phyloP scores from a whole-genome alignment of 2,888 invertebrate genomes.

The Cheilosia scutellata region DNA sequence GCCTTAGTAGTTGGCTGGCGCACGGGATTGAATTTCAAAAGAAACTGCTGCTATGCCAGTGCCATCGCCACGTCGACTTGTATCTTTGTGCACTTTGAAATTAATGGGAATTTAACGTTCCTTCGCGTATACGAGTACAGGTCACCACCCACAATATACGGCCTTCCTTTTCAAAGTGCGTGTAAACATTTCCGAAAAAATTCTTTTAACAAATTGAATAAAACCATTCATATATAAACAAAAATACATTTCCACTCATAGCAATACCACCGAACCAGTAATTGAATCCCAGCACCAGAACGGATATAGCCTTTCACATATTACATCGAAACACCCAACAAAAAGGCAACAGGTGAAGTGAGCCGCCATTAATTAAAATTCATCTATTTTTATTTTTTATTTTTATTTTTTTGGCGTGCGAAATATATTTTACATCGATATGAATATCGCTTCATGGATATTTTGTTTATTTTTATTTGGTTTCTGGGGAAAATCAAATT shows the following conservation, averaged over 20 bases:
- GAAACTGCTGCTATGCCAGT: conserved; percentile 15
- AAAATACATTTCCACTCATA: no score
- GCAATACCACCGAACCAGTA: no score
- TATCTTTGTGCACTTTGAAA: conserved; percentile 50
- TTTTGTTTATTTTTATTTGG: no score
- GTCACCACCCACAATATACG: conserved; percentile 17
- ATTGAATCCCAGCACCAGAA: no score
- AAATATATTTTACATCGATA: no score
- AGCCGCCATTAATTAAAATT: conserved; percentile 67
- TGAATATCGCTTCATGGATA: no score
- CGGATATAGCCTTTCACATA: background rate
- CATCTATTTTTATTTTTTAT: no score
- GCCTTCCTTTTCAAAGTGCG: conserved; percentile 44
- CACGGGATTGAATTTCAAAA: conserved; percentile 39
- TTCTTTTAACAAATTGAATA: conserved; percentile 26
- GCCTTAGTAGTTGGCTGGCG: conserved; percentile 22
- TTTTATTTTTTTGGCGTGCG: no score
- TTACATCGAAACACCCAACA: background rate
- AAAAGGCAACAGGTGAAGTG: conserved; percentile 54
- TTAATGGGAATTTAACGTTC: conserved; percentile 63
- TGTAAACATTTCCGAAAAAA: conserved; percentile 63
- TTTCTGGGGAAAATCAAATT: no score
- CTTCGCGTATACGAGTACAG: conserved; percentile 1
- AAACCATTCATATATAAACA: background rate
- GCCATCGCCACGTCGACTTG: conserved; percentile 10